Percentiles rank a stretch among this genome's conserved stretches.
Conservation (phyloP, 2,113 vertebrate species). For the Chaetura pelagica region DNA sequence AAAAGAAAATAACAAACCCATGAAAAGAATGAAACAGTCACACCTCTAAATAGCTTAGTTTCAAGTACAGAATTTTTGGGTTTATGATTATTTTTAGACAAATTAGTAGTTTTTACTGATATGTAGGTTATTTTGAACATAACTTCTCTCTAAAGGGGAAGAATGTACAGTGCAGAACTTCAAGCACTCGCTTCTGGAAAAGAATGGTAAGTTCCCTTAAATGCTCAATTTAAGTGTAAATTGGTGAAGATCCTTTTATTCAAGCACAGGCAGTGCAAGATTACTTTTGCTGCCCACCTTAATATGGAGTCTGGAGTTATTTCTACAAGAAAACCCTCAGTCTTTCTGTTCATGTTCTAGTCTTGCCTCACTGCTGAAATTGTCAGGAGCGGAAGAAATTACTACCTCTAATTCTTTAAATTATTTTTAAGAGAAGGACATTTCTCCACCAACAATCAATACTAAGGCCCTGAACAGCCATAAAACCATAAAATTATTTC, state of each 20-base stretch:
- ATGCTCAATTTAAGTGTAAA: neutral
- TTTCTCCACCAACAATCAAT: neutral
- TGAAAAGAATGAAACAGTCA: neutral
- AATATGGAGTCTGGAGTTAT: neutral
- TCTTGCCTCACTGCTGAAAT: neutral
- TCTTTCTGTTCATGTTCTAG: neutral
- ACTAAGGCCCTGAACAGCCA: neutral
- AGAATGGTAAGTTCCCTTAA: neutral
- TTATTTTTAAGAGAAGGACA: neutral
- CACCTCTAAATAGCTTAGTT: neutral
- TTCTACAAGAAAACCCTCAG: neutral
- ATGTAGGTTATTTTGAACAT: neutral
- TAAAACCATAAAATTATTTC: neutral
- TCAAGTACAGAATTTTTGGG: accelerated
- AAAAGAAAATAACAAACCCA: constrained; percentile 7
- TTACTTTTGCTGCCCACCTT: neutral
- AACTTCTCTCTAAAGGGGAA: neutral
- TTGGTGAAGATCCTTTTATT: neutral
- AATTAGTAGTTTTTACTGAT: neutral
- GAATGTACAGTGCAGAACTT: neutral
- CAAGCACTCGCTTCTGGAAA: neutral
- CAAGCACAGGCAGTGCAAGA: neutral
- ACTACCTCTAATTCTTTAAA: neutral
- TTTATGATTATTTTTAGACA: neutral
- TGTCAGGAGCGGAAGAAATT: neutral